phyloP scores from a whole-genome alignment of 2,888 invertebrate species.

The Andrena bucephala region DNA sequence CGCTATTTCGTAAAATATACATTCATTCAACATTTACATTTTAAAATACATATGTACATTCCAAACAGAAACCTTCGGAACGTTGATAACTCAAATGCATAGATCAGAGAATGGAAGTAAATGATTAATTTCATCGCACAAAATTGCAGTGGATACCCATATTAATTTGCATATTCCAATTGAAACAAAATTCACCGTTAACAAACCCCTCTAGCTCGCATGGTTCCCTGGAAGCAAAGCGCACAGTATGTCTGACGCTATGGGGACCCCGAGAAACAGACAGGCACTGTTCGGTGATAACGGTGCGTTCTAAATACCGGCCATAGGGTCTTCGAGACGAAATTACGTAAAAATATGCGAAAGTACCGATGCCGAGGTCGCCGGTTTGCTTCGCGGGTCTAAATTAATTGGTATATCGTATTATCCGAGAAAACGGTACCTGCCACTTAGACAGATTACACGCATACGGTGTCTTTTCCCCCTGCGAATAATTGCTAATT shows the following conservation, averaged over 20 bases:
- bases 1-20: background rate
- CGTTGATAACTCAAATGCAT: too few species aligned
- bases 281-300: constrained; percentile 40
- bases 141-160: too few species aligned
- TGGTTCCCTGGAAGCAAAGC: background rate
- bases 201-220: background rate
- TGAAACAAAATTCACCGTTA: background rate
- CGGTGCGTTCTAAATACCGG: constrained; percentile 50
- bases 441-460: constrained; percentile 45
- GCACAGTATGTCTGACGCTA: constrained; percentile 24
- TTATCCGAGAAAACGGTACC: constrained; percentile 49
- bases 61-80: too few species aligned
- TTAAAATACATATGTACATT: too few species aligned
- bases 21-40: too few species aligned
- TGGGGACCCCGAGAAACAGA: constrained; percentile 22
- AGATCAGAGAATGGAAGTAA: too few species aligned
- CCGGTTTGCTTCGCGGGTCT: background rate
- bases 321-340: constrained; percentile 21
- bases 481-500: constrained; percentile 53
- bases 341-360: constrained; percentile 44
- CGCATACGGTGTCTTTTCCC: constrained; percentile 30
- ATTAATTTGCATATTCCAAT: too few species aligned
- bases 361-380: constrained; percentile 25
- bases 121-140: too few species aligned
- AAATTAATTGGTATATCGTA: constrained; percentile 37